These are phyloP conservation scores for Apamea sordens DNA, from an alignment of 2,888 invertebrate genomes.

Conservation along the genomic window DNA sequence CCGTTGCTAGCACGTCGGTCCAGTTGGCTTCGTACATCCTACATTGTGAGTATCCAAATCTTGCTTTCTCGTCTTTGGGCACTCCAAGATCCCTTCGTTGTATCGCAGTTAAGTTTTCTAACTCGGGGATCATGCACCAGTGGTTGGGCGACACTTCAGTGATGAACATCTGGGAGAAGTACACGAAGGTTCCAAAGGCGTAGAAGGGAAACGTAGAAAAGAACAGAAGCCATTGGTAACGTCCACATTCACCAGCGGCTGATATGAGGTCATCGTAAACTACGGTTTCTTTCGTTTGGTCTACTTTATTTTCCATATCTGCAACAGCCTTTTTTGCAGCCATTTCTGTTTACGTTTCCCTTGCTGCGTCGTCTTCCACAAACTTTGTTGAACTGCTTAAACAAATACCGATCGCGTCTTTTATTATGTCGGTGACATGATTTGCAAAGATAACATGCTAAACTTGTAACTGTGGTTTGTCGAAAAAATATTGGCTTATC, in stretches of 20 bases:
- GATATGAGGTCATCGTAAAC: slow-evolving; percentile 75
- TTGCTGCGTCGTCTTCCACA: slow-evolving; percentile 17
- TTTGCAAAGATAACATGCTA: slow-evolving; percentile 49
- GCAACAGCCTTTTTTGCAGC: slow-evolving; percentile 21
- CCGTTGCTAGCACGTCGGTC: slow-evolving; percentile 74
- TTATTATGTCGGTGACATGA: slow-evolving; percentile 41
- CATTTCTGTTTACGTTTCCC: slow-evolving; percentile 50
- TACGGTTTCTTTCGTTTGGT: slow-evolving; percentile 56
- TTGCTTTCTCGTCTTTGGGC: slow-evolving; percentile 69
- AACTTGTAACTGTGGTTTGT: slow-evolving; percentile 39
- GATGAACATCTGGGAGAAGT: slow-evolving; percentile 75
- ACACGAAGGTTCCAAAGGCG: slow-evolving; percentile 72
- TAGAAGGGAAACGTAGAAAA: slow-evolving; percentile 74
- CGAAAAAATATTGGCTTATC: slow-evolving; percentile 40
- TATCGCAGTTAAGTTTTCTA: slow-evolving; percentile 72
- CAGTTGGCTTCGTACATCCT: slow-evolving; percentile 76
- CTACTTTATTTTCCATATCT: slow-evolving; percentile 45
- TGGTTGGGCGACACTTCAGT: slow-evolving; percentile 76
- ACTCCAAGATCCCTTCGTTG: slow-evolving; percentile 73
- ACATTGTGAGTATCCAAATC: slow-evolving; percentile 78
- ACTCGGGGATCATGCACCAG: slow-evolving; percentile 76
- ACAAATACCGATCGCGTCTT: slow-evolving; percentile 36
- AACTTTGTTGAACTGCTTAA: slow-evolving; percentile 43
- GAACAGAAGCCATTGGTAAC: slow-evolving; percentile 73
- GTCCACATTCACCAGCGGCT: slow-evolving; percentile 75